Conservation (phyloP, 2,113 vertebrate genomes). For the Tragulus kanchil region DNA sequence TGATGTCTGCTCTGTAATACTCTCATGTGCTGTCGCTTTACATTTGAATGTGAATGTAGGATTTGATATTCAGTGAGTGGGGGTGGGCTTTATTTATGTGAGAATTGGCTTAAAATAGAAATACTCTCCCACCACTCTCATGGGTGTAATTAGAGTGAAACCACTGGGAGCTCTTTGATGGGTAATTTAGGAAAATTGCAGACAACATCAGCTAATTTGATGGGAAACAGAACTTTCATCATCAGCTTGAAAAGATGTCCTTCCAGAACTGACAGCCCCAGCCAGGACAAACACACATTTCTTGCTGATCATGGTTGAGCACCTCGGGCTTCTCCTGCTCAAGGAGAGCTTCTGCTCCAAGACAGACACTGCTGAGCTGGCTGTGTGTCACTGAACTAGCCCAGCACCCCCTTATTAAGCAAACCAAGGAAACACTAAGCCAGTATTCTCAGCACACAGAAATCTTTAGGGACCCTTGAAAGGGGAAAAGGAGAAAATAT, state of each 20-base stretch:
- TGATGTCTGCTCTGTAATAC: neutral
- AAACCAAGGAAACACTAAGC: neutral
- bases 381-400: neutral
- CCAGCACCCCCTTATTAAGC: neutral
- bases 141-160: neutral
- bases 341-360: neutral
- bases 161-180: neutral
- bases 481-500: neutral
- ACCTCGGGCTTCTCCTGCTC: neutral
- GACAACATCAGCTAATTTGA: neutral
- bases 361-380: neutral
- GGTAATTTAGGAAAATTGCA: neutral
- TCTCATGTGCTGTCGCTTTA: neutral
- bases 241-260: conserved; percentile 42
- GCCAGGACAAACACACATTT: neutral
- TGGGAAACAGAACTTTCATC: neutral
- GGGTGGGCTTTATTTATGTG: neutral
- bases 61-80: neutral
- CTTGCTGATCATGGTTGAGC: neutral
- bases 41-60: neutral
- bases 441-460: neutral
- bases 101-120: conserved; percentile 46
- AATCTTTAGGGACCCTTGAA: neutral
- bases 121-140: neutral
- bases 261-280: conserved; percentile 3